Evolutionary conservation across 1,140 invertebrate species (phyloP).

Genomic region (Luehdorfia chinensis): DNA sequence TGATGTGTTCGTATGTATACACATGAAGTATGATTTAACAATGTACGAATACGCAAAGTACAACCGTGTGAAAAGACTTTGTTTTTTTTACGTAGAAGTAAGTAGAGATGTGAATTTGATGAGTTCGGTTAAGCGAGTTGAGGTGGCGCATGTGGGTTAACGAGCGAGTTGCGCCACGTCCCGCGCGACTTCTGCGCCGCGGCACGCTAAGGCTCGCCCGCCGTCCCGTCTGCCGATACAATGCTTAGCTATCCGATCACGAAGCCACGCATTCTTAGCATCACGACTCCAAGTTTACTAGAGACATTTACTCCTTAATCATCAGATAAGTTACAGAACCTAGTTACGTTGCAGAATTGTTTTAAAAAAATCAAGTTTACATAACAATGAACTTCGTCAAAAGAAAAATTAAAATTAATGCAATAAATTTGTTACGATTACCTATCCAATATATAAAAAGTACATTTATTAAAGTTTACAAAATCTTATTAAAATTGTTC

Average conservation of each 20-base stretch:
- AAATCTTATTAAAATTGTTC: too few species aligned
- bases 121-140: constrained; percentile 25
- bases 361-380: too few species aligned
- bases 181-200: constrained; percentile 24
- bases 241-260: constrained; percentile 35
- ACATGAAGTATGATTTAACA: too few species aligned
- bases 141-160: constrained; percentile 56
- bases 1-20: constrained; percentile 7
- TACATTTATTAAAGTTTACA: too few species aligned
- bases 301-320: constrained; percentile 7
- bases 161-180: constrained; percentile 50
- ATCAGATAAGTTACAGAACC: constrained; percentile 1
- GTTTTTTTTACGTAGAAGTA: constrained; percentile 17
- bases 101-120: constrained; percentile 40
- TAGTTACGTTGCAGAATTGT: too few species aligned
- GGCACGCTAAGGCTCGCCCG: constrained; percentile 13
- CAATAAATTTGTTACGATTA: too few species aligned
- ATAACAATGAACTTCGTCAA: too few species aligned
- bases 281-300: constrained; percentile 11
- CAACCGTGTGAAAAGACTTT: too few species aligned
- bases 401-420: too few species aligned
- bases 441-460: too few species aligned
- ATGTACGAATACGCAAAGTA: too few species aligned
- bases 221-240: constrained; percentile 17
- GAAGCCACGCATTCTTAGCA: constrained; percentile 18